Conservation (phyloP, 1,140 invertebrate species). For the Dendrolimus punctatus region DNA sequence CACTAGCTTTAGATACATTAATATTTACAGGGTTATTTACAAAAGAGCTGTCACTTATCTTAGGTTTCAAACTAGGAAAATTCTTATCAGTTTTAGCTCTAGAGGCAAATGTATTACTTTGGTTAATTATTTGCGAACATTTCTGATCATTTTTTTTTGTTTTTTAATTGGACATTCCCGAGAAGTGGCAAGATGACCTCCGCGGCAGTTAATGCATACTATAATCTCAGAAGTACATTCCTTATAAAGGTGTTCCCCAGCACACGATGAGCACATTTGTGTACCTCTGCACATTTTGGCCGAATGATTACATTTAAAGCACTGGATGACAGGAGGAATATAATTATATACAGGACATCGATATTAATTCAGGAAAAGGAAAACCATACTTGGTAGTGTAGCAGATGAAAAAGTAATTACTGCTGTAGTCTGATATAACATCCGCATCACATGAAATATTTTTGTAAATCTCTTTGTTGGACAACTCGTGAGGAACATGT, state of each 20-base stretch:
- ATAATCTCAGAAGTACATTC: not conserved
- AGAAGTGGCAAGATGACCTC: too few species aligned
- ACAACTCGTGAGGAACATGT: constrained; percentile 12
- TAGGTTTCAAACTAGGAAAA: not conserved
- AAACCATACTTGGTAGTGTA: too few species aligned
- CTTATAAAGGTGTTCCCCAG: constrained; percentile 1
- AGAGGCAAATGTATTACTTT: not conserved
- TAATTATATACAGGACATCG: constrained; percentile 8
- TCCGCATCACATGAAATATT: constrained; percentile 13
- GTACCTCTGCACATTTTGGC: constrained; percentile 9
- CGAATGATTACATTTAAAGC: constrained; percentile 16
- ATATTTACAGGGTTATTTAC: not conserved
- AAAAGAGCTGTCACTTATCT: not conserved
- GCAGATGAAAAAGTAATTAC: too few species aligned
- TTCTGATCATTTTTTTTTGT: not conserved
- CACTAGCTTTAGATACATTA: too few species aligned
- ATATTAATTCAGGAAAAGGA: constrained; percentile 10
- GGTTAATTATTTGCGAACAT: not conserved
- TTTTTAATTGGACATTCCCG: not conserved
- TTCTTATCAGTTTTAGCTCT: not conserved
- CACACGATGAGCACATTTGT: not conserved
- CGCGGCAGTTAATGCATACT: not conserved
- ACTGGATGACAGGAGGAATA: constrained; percentile 14
- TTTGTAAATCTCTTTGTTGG: constrained; percentile 12
- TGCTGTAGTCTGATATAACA: constrained; percentile 7